Percentiles rank a stretch among this genome's conserved stretches.
Evolutionary conservation across 2,888 invertebrate species (phyloP).

Genomic region (Cantharis flavilabris): DNA sequence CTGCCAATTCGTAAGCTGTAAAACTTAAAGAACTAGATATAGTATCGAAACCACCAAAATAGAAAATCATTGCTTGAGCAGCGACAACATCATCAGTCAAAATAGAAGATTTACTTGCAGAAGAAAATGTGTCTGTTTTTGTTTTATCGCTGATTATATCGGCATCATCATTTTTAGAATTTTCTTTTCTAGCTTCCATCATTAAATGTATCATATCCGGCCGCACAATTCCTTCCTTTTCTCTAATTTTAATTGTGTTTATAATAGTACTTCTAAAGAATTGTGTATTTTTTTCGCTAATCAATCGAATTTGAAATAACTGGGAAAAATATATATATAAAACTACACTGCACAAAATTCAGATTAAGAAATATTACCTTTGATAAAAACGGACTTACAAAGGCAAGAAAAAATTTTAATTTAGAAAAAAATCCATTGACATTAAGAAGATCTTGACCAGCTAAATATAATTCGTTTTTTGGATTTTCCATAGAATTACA

Average conservation of each 20-base stretch:
- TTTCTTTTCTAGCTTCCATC: not conserved
- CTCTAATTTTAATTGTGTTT: not conserved
- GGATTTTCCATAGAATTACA: slow-evolving; percentile 57
- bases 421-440: not conserved
- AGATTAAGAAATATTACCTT: not conserved
- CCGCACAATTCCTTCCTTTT: not conserved
- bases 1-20: not conserved
- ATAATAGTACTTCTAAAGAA: not conserved
- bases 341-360: too few species aligned
- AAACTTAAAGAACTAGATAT: not conserved
- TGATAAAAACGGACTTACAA: not conserved
- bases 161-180: not conserved
- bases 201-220: not conserved
- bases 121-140: not conserved
- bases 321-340: too few species aligned
- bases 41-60: not conserved
- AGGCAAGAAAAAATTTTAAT: not conserved
- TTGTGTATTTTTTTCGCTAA: not conserved
- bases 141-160: not conserved
- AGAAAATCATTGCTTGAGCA: not conserved
- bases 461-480: slow-evolving; percentile 44
- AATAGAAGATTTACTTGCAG: not conserved
- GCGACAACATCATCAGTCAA: not conserved
- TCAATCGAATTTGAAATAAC: not conserved
- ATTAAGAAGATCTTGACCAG: not conserved